phyloP scores from a whole-genome alignment of 2,113 vertebrate species.

The Atrichornis clamosus region DNA sequence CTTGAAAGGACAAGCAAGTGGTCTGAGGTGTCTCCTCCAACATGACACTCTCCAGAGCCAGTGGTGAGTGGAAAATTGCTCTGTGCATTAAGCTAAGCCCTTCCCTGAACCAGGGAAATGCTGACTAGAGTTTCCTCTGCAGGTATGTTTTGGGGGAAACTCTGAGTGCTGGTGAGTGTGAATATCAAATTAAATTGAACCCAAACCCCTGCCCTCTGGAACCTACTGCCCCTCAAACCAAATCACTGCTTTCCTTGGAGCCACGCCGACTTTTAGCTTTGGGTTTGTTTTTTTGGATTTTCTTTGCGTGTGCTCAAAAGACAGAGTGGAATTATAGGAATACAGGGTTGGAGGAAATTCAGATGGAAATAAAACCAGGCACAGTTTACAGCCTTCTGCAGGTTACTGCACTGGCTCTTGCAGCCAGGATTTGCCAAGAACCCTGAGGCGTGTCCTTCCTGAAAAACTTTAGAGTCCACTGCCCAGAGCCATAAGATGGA shows the following conservation, averaged over 20 bases:
- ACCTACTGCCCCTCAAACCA: neutral
- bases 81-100: neutral
- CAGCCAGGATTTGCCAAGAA: neutral
- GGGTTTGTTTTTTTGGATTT: neutral
- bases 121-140: neutral
- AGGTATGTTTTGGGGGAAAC: neutral
- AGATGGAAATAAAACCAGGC: neutral
- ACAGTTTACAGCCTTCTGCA: neutral
- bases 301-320: neutral
- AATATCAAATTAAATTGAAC: neutral
- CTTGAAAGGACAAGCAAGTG: neutral
- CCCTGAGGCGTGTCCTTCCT: neutral
- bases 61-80: neutral
- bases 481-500: rapidly evolving
- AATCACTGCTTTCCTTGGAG: neutral
- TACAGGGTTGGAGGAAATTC: neutral
- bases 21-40: neutral
- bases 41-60: neutral
- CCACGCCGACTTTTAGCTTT: neutral
- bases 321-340: neutral
- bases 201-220: neutral
- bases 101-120: neutral
- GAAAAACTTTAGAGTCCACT: neutral
- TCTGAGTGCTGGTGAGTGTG: neutral
- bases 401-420: neutral